phyloP scores from a whole-genome alignment of 2,888 invertebrate genomes.

The Limnephilus marmoratus region DNA sequence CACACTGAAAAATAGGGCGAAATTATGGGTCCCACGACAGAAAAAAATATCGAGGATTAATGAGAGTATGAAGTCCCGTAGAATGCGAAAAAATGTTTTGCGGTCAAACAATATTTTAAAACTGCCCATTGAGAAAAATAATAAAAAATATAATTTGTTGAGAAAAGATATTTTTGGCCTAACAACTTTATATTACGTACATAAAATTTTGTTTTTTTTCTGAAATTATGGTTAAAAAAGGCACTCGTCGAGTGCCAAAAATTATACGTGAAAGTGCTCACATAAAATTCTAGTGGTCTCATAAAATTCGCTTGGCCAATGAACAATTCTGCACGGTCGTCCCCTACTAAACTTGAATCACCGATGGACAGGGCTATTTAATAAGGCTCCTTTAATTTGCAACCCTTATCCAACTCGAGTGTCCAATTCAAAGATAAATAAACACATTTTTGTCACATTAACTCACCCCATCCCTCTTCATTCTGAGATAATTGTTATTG shows the following conservation, averaged over 20 bases:
- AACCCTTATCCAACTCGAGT: slow-evolving; percentile 32
- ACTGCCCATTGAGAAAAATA: too few species aligned
- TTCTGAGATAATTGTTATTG: background rate
- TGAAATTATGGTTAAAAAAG: too few species aligned
- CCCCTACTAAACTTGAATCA: background rate
- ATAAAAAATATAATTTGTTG: too few species aligned
- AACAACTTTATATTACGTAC: too few species aligned
- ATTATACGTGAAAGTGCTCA: background rate
- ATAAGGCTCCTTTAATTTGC: slow-evolving; percentile 23
- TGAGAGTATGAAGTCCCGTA: too few species aligned
- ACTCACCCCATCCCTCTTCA: background rate
- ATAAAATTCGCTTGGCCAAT: background rate
- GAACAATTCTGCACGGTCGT: background rate
- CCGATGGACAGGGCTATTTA: slow-evolving; percentile 16
- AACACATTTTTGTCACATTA: slow-evolving; percentile 7
- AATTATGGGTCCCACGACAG: too few species aligned
- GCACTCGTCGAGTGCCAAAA: background rate
- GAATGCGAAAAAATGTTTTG: too few species aligned
- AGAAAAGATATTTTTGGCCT: too few species aligned
- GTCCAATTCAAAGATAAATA: slow-evolving; percentile 24
- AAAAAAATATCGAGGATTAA: too few species aligned
- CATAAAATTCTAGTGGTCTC: background rate
- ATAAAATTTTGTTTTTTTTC: too few species aligned
- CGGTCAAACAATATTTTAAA: too few species aligned
- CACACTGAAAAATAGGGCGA: too few species aligned